Base-by-base conservation (phyloP, 2,888 invertebrate genomes). In the Sympetrum striolatum region DNA sequence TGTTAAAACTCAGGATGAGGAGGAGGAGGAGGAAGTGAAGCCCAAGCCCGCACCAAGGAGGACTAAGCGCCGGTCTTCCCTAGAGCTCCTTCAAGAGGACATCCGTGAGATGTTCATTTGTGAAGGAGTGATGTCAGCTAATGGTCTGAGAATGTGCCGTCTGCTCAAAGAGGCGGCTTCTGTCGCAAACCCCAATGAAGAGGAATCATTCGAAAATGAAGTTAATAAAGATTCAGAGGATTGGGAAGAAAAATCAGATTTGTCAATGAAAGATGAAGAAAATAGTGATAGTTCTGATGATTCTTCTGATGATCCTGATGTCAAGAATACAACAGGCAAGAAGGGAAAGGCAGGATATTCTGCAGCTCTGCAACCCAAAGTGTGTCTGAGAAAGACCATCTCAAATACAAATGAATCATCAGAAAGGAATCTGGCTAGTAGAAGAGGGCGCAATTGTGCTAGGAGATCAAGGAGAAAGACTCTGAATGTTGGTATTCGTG, bases 91-190 rank as follows among this genome's bases (percentile, higher is more conserved):
- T 2, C 96, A 96, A 92, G 96, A 96, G 91, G 96, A 96, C 92
- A 95, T 96, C 80, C 95, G 96, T 92, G 96, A 96, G 92, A 96
- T 96, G 95, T 96, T 96, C 92, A 95, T 96, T 90, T 95, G 95
- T 91, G 95, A 96, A 91, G 96, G 95, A 53, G 95, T 96, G 1
- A 93, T 96, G 44, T 95, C 95, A 90, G 95, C 96, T 22, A 95
- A 95, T 2, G 96, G 96, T 18, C 95, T 96, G 92, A 94, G 96
- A 91, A 95, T 95, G 94, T 96, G 96, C 92, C 95, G 96, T 86
- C 93, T 96, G 90, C 94, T 95, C 53, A 96, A 95, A 93, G 94
- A 95, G 91, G 93, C 93, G 18, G 92, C 93, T 5, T 92, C 92
- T 35, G 92, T 92, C 31, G 8, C 93, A 14, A 90, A 91, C 91